phyloP scores from a whole-genome alignment of 1,140 invertebrate genomes.

The Adoxophyes honmai region DNA sequence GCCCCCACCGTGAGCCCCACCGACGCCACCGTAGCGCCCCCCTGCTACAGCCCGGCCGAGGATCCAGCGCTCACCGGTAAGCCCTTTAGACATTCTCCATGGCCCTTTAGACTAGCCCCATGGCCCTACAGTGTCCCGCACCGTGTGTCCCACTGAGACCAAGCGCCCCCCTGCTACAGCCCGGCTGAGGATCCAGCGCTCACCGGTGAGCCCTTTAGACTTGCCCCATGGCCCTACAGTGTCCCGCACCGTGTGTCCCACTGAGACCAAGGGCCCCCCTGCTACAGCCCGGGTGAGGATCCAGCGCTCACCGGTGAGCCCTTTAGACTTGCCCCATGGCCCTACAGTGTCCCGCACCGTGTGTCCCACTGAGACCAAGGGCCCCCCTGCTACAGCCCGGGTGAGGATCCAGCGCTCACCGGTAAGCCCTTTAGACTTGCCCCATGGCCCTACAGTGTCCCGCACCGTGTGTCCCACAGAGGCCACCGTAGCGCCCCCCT shows the following conservation, averaged over 20 bases:
- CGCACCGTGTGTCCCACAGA: constrained; percentile 50
- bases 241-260: constrained; percentile 46
- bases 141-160: constrained; percentile 51
- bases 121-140: too few species aligned
- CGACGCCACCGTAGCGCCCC: constrained; percentile 41
- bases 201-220: constrained; percentile 30
- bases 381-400: constrained; percentile 52
- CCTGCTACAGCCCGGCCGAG: constrained; percentile 49
- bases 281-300: constrained; percentile 45
- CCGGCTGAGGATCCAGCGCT: constrained; percentile 36
- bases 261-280: constrained; percentile 49
- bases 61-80: constrained; percentile 25
- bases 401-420: constrained; percentile 30
- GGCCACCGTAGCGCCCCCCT: constrained; percentile 41
- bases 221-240: too few species aligned
- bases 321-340: neutral
- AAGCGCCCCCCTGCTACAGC: constrained; percentile 53
- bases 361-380: constrained; percentile 52
- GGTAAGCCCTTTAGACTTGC: neutral
- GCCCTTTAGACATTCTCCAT: neutral
- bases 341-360: constrained; percentile 40
- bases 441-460: constrained; percentile 19
- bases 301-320: constrained; percentile 39
- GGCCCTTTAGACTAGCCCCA: neutral
- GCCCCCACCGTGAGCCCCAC: constrained; percentile 48